These are phyloP conservation scores for Cryptocephalus primarius DNA, from an alignment of 2,888 invertebrate species.

Conservation along the genomic window DNA sequence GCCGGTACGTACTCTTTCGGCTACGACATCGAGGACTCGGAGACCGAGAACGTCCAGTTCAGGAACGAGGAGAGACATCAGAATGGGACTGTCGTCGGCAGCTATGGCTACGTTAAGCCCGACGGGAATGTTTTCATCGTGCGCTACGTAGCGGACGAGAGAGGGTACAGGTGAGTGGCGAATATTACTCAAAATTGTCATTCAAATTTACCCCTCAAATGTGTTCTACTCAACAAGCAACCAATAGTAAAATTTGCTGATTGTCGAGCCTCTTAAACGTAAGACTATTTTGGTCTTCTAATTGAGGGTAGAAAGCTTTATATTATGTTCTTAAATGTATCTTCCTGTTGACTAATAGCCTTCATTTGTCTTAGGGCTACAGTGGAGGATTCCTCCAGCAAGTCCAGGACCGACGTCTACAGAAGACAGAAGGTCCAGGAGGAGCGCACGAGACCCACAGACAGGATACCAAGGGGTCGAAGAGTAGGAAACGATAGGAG, in stretches of 20 bases:
- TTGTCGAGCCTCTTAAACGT: no score
- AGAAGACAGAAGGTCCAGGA: neutral
- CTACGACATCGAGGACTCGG: constrained; percentile 55
- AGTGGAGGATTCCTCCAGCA: neutral
- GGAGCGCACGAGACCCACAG: neutral
- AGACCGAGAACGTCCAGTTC: constrained; percentile 56
- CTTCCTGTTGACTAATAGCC: no score
- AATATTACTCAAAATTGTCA: no score
- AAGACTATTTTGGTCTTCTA: no score
- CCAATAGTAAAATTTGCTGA: no score
- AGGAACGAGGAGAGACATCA: constrained; percentile 56
- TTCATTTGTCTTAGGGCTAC: no score
- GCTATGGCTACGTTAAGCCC: constrained; percentile 58
- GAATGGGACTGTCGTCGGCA: constrained; percentile 63
- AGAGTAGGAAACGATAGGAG: no score
- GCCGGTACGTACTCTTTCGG: constrained; percentile 62
- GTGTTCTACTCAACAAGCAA: no score
- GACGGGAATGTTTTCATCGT: constrained; percentile 50
- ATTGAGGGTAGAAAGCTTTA: no score
- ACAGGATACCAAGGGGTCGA: neutral
- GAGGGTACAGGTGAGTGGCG: constrained; percentile 55
- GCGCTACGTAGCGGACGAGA: constrained; percentile 52
- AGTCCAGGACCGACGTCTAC: neutral
- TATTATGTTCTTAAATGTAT: no score
- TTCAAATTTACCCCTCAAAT: no score